phyloP scores from a whole-genome alignment of 2,113 vertebrate genomes.

The Fukomys damarensis region DNA sequence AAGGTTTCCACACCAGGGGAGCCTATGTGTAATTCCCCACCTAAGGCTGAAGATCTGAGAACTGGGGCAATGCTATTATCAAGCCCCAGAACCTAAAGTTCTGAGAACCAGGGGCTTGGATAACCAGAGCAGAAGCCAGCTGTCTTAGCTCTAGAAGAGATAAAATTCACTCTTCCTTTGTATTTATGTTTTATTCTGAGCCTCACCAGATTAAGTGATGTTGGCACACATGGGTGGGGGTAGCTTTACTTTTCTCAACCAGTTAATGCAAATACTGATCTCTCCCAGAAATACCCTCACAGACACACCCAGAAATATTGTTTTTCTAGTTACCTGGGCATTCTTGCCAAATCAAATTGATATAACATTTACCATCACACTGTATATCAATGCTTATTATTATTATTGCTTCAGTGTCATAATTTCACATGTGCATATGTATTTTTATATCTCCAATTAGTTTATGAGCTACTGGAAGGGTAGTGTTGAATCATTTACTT shows the following conservation, averaged over 20 bases:
- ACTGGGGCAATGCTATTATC: too few relatives aligned
- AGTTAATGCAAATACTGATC: neutral
- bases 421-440: neutral
- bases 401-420: neutral
- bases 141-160: neutral
- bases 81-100: neutral
- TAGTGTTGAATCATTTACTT: slow-evolving; percentile 1
- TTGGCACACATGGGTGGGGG: neutral
- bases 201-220: neutral
- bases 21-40: neutral
- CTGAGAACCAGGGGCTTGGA: neutral
- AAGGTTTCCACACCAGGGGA: neutral
- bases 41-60: neutral
- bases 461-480: neutral
- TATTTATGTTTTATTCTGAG: neutral
- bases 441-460: neutral
- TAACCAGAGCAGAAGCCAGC: neutral
- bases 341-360: neutral
- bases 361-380: neutral
- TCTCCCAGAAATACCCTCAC: neutral
- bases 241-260: neutral
- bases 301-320: neutral
- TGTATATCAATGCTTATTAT: neutral
- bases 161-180: neutral
- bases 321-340: neutral